Percentiles rank a stretch among this genome's conserved stretches.
Conservation (phyloP, 2,797 vertebrate species). For the Cryptoprocta ferox region DNA sequence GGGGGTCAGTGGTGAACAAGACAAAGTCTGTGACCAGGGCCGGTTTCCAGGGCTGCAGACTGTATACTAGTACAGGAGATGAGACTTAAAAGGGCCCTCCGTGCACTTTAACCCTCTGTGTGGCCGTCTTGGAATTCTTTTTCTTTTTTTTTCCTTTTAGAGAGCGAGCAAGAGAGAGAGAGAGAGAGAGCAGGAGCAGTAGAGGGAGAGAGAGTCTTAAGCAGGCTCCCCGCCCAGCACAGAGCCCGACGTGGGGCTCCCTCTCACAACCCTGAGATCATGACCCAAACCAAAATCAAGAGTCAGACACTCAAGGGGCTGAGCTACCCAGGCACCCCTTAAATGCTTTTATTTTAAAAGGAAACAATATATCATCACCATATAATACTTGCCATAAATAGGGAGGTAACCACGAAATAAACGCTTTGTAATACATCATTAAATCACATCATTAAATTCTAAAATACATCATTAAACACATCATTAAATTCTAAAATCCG, state of each 20-base stretch:
- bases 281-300: no score
- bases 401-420: not conserved
- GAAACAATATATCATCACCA: not conserved
- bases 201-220: no score
- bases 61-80: fast-evolving
- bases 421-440: not conserved
- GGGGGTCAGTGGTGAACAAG: not conserved
- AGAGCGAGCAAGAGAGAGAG: no score
- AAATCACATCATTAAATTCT: not conserved
- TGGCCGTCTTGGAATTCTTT: not conserved
- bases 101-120: fast-evolving
- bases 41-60: not conserved
- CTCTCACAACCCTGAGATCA: no score
- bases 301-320: no score
- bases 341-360: not conserved
- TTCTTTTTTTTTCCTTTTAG: no score
- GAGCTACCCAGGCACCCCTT: no score
- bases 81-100: fast-evolving
- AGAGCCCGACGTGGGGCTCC: no score
- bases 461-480: not conserved
- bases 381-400: not conserved
- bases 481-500: not conserved
- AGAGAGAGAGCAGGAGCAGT: no score
- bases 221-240: no score
- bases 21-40: not conserved